Evolutionary conservation across 2,797 vertebrate genomes (phyloP).

Genomic region (Gobionotothen gibberifrons): DNA sequence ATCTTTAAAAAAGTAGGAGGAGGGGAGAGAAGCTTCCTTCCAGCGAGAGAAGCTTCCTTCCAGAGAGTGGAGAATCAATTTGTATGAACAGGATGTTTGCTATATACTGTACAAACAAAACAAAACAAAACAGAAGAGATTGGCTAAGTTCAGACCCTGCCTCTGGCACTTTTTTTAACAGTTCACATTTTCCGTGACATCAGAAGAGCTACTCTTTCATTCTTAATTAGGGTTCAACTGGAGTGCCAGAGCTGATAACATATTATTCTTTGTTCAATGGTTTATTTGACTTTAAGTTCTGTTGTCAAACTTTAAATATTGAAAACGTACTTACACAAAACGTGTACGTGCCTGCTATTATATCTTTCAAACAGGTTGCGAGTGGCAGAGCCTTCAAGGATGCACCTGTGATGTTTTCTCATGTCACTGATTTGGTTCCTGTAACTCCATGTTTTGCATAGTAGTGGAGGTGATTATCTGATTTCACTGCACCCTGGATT

Average conservation of each 20-base stretch:
- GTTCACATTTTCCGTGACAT: slow-evolving; percentile 25
- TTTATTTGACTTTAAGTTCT: background rate
- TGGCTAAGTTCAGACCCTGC: slow-evolving; percentile 28
- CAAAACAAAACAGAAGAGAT: background rate
- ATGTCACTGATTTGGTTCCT: slow-evolving; percentile 21
- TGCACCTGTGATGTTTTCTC: slow-evolving; percentile 19
- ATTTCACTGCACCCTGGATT: slow-evolving; percentile 17
- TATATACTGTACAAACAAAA: background rate
- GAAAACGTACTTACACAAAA: background rate
- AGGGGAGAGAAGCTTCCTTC: background rate
- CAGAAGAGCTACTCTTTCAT: slow-evolving; percentile 46
- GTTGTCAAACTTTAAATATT: slow-evolving; percentile 3
- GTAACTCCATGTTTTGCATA: slow-evolving; percentile 11
- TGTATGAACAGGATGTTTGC: slow-evolving; percentile 12
- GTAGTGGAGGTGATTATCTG: slow-evolving; percentile 19
- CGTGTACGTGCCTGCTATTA: background rate
- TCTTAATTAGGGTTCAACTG: slow-evolving; percentile 56
- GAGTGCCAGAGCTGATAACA: slow-evolving; percentile 42
- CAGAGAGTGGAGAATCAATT: slow-evolving; percentile 3
- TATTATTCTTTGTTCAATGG: background rate
- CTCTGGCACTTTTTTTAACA: slow-evolving; percentile 18
- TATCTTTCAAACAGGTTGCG: slow-evolving; percentile 8
- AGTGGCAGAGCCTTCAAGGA: slow-evolving; percentile 11
- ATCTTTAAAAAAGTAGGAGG: background rate
- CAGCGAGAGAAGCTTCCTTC: background rate